Evolutionary conservation across 2,888 invertebrate genomes (phyloP).

Genomic region (Drosophila greeni): DNA sequence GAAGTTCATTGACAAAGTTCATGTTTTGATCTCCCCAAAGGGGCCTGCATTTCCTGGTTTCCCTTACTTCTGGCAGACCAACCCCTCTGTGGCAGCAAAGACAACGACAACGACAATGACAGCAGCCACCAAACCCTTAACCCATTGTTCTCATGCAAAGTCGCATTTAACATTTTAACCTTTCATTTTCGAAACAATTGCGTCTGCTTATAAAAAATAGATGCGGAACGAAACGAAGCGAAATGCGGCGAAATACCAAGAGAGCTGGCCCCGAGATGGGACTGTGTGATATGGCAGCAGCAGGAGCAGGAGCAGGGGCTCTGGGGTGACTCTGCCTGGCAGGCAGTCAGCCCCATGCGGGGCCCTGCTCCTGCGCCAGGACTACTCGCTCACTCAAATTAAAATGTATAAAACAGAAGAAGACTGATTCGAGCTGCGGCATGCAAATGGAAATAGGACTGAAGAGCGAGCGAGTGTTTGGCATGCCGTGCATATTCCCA

Average conservation of each 20-base stretch:
- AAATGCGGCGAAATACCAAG: constrained; percentile 48
- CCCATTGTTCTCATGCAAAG: constrained; percentile 63
- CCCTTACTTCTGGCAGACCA: constrained; percentile 1
- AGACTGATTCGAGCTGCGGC: constrained; percentile 49
- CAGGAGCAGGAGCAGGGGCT: not conserved
- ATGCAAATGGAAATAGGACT: constrained; percentile 46
- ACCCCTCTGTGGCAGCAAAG: constrained; percentile 10
- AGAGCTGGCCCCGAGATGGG: constrained; percentile 23
- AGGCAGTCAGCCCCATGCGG: constrained; percentile 25
- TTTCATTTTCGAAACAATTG: constrained; percentile 75
- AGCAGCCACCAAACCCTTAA: constrained; percentile 34
- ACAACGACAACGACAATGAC: constrained; percentile 8
- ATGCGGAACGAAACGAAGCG: constrained; percentile 61
- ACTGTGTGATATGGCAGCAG: constrained; percentile 13
- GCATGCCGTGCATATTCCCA: constrained; percentile 68
- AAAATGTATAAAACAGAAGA: constrained; percentile 65
- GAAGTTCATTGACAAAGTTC: constrained; percentile 69
- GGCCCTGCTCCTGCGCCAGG: constrained; percentile 13
- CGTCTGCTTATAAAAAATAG: constrained; percentile 73
- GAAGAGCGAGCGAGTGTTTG: constrained; percentile 27
- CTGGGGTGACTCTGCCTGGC: constrained; percentile 25
- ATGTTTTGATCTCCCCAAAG: constrained; percentile 57
- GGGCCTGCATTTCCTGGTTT: constrained; percentile 64
- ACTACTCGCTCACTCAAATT: constrained; percentile 58
- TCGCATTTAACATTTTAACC: constrained; percentile 74